Percentiles rank a stretch among this genome's conserved stretches.
Evolutionary conservation across 2,888 invertebrate genomes (phyloP).

Genomic region (Macrostomum cliftonense): DNA sequence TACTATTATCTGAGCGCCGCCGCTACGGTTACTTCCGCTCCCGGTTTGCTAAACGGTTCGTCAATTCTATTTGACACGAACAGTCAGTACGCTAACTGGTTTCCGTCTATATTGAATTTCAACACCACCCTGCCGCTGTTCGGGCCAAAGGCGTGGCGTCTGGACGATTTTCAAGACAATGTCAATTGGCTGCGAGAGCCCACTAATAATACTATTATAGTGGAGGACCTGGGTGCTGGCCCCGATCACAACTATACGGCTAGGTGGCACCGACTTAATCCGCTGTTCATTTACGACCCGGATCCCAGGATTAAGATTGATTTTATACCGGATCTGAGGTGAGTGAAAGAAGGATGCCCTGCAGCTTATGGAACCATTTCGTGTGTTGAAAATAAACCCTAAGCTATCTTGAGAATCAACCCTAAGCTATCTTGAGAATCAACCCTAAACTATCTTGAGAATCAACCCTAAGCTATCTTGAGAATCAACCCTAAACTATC

Average conservation of each 20-base stretch:
- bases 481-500: too few relatives aligned
- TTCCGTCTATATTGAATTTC: slow-evolving; percentile 61
- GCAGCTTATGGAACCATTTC: too few relatives aligned
- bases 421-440: too few relatives aligned
- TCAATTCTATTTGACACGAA: slow-evolving; percentile 82
- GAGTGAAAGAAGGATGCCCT: too few relatives aligned
- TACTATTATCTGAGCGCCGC: slow-evolving; percentile 82
- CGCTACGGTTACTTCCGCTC: slow-evolving; percentile 79
- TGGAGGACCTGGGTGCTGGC: slow-evolving; percentile 46
- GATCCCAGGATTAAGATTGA: too few relatives aligned
- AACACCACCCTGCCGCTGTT: slow-evolving; percentile 83
- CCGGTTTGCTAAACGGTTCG: slow-evolving; percentile 55
- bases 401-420: too few relatives aligned
- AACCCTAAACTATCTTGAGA: too few relatives aligned
- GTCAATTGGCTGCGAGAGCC: slow-evolving; percentile 83
- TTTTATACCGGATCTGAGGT: too few relatives aligned
- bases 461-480: too few relatives aligned
- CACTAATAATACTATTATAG: slow-evolving; percentile 69
- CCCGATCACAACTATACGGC: slow-evolving; percentile 69
- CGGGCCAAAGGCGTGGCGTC: slow-evolving; percentile 65
- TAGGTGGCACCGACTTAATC: slow-evolving; percentile 71
- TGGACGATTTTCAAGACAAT: slow-evolving; percentile 49
- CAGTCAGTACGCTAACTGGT: slow-evolving; percentile 77
- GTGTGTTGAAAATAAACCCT: too few relatives aligned
- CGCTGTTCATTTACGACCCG: slow-evolving; percentile 27